Percentiles rank a stretch among this genome's conserved stretches.
phyloP scores from a whole-genome alignment of 2,113 vertebrate genomes.

The Oxyura jamaicensis region DNA sequence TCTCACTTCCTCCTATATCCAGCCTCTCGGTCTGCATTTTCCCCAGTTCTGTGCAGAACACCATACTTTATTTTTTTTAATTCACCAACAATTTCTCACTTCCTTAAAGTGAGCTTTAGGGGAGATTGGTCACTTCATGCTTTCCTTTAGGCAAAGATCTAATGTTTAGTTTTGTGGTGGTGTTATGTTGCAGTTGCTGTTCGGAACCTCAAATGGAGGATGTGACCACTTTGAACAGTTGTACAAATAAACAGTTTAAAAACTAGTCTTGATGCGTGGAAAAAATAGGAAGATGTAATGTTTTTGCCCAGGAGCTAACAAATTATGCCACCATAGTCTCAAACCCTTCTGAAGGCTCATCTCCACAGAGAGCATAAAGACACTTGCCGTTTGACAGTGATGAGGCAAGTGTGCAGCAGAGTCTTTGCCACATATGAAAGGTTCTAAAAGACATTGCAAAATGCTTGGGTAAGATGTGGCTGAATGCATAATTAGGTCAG shows the following conservation, averaged over 20 bases:
- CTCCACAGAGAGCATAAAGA: background rate
- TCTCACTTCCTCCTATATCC: slow-evolving; percentile 55
- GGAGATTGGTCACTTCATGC: background rate
- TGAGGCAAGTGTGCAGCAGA: background rate
- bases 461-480: background rate
- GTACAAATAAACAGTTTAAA: background rate
- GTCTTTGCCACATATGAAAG: background rate
- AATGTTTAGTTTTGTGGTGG: background rate
- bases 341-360: background rate
- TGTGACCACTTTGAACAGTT: background rate
- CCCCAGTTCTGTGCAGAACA: background rate
- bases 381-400: background rate
- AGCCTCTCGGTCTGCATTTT: background rate
- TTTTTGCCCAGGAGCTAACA: background rate
- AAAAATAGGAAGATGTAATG: background rate
- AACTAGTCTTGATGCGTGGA: background rate
- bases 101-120: slow-evolving; percentile 7
- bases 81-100: slow-evolving; percentile 14
- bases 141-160: background rate
- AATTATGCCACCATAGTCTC: fast-evolving
- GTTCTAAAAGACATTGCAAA: background rate
- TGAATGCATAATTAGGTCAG: background rate
- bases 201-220: background rate
- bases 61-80: background rate
- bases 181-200: background rate